A percentile compares a stretch with the other conserved stretches of the same genome.
Conservation (phyloP, 1,140 invertebrate species). For the Aporrectodea caliginosa region DNA sequence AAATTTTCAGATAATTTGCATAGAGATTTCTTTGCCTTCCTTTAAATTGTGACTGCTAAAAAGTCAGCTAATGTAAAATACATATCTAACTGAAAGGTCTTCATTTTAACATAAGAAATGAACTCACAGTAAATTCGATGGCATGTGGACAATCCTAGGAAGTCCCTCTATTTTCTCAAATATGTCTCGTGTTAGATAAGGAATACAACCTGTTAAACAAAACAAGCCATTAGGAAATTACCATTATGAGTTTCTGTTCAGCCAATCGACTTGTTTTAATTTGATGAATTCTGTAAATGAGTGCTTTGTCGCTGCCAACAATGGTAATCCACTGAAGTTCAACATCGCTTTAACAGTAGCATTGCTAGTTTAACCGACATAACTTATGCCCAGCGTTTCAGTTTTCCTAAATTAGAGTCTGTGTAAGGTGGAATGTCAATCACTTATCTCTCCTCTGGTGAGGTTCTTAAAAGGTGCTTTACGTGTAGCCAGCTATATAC, state of each 20-base stretch:
- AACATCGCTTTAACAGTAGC: no score
- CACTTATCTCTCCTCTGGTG: no score
- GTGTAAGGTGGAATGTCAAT: no score
- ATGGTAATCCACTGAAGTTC: no score
- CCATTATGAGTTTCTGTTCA: not conserved
- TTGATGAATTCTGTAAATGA: not conserved
- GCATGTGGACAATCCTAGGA: constrained; percentile 40
- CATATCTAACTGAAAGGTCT: no score
- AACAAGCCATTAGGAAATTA: not conserved
- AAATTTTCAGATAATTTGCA: not conserved
- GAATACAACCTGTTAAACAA: constrained; percentile 41
- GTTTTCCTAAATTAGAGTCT: no score
- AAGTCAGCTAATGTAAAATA: no score
- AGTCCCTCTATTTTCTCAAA: constrained; percentile 40
- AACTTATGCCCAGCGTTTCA: no score
- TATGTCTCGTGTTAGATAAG: constrained; percentile 42
- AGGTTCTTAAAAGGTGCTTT: no score
- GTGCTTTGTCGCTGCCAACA: not conserved
- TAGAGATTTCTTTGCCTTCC: not conserved
- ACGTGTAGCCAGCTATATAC: no score
- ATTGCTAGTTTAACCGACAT: no score
- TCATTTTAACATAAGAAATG: not conserved
- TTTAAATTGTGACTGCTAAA: not conserved
- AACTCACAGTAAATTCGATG: constrained; percentile 44
- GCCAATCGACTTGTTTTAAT: not conserved